Percentiles rank a stretch among this genome's conserved stretches.
Evolutionary conservation across 2,888 invertebrate genomes (phyloP).

Genomic region (Emmelina monodactyla): DNA sequence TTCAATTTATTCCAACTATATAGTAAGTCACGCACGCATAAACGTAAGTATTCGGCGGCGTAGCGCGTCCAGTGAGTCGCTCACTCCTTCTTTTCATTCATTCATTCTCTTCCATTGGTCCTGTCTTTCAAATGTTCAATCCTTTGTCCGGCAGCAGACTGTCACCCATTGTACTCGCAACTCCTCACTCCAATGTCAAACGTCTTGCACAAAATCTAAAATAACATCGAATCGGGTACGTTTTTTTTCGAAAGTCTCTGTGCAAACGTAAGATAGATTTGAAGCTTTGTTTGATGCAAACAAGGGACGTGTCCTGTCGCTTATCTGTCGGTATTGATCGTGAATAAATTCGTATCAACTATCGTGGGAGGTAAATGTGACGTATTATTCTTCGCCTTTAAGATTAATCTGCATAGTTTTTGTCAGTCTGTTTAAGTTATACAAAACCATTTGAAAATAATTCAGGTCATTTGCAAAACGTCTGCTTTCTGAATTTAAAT

Average conservation of each 20-base stretch:
- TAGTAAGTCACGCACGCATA: too few relatives aligned
- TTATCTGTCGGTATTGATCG: constrained; percentile 42
- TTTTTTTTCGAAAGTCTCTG: constrained; percentile 46
- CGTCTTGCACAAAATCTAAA: constrained; percentile 65
- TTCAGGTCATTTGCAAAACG: too few relatives aligned
- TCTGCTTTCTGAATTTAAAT: too few relatives aligned
- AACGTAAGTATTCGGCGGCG: too few relatives aligned
- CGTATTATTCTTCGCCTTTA: too few relatives aligned
- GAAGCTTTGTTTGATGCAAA: constrained; percentile 58
- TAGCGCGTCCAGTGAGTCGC: constrained; percentile 31
- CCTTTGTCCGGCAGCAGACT: constrained; percentile 40
- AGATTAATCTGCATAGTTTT: too few relatives aligned
- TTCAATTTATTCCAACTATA: too few relatives aligned
- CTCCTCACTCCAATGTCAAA: constrained; percentile 55
- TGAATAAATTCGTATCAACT: constrained; percentile 25
- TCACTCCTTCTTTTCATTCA: constrained; percentile 66
- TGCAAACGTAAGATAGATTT: constrained; percentile 59
- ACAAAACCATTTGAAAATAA: too few relatives aligned
- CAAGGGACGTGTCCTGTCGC: constrained; percentile 50
- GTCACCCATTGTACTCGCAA: constrained; percentile 53
- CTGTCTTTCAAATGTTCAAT: constrained; percentile 51
- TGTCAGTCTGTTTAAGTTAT: too few relatives aligned
- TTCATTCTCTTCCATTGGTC: constrained; percentile 55
- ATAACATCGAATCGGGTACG: constrained; percentile 41
- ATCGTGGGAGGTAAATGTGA: constrained; percentile 16